Evolutionary conservation across 2,113 vertebrate genomes (phyloP), one percentile per base, ranked within the genome.

Genomic region (Sceloporus tristichus): DNA sequence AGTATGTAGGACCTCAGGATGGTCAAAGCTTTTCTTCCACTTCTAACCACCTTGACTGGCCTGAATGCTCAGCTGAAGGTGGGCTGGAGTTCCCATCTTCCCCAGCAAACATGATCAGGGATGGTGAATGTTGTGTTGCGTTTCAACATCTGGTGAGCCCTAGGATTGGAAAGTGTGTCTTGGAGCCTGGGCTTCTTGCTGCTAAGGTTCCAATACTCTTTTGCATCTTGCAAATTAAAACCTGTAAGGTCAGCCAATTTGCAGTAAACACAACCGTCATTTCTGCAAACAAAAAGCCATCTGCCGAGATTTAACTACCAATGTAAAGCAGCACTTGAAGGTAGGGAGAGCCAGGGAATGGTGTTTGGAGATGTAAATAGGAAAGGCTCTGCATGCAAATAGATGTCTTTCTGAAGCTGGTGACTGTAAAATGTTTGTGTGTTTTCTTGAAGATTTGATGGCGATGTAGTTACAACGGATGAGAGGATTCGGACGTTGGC

Each of bases 381-480:
- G 66, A 40, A 76, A 80, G 23, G 65, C 70, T 85, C n/a, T 34
- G 21, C 87, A 75, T 56, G 23, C 88, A 90, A 21, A 88, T 10
- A 89, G 79, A 29, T 18, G 62, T 38, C 42, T 3, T 76, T 18
- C 59, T 10, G 3, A 40, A 54, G n/a, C 53, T 65, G 9, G 11
- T 6, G 79, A 86, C 71, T 56, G n/a, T 40, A 40, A 82, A 75
- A 77, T 89, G 7, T 76, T 76, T 77, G 34, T 76, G 66, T 8
- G 25, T 40, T 48, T 56, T 11, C 16, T 54, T 56, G 18, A 87
- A 99, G 98, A 92, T 99, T 99, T 92, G 99, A 99, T 56, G 98
- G 98, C 10, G 98, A 99, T 38, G 97, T 98, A 6, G 98, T 98
- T 88, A 98, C 98, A 59, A 98, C 98, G 0, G 98, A 99, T 19